Percentiles rank a stretch among this genome's conserved stretches.
These are phyloP conservation scores for Pangasius larnaudii DNA, from an alignment of 2,797 vertebrate species.

Conservation along the genomic window DNA sequence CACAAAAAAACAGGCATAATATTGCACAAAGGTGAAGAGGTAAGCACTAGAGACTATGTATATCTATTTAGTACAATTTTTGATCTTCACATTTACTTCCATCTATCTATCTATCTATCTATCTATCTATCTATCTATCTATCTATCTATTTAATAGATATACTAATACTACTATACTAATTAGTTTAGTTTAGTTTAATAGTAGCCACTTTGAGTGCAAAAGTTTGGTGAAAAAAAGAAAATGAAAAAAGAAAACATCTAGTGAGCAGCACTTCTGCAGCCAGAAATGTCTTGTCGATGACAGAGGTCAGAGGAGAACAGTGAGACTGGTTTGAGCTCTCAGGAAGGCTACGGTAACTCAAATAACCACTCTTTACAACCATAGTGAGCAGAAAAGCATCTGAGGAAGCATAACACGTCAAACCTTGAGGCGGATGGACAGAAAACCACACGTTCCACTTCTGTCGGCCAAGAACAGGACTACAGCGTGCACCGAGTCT, in stretches of 20 bases:
- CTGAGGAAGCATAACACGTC: neutral
- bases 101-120: neutral
- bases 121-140: neutral
- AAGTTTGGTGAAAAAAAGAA: too few species aligned
- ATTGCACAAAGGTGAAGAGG: neutral
- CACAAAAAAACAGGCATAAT: neutral
- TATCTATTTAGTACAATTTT: neutral
- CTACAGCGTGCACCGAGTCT: neutral
- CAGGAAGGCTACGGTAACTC: neutral
- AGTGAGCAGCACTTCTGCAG: neutral
- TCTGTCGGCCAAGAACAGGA: neutral
- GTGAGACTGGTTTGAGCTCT: neutral
- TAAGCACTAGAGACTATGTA: neutral
- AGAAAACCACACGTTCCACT: neutral
- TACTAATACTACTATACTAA: neutral
- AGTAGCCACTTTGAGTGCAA: neutral
- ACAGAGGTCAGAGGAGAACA: neutral
- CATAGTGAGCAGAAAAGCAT: neutral
- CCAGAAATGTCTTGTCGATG: neutral
- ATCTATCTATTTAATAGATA: neutral
- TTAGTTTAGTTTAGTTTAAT: neutral
- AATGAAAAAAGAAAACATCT: too few species aligned
- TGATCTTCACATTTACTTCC: neutral
- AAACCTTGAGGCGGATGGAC: neutral
- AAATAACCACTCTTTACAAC: neutral